Evolutionary conservation across 2,113 vertebrate species (phyloP), one percentile per base, ranked within the genome.

Genomic region (Zosterops pallidus): DNA sequence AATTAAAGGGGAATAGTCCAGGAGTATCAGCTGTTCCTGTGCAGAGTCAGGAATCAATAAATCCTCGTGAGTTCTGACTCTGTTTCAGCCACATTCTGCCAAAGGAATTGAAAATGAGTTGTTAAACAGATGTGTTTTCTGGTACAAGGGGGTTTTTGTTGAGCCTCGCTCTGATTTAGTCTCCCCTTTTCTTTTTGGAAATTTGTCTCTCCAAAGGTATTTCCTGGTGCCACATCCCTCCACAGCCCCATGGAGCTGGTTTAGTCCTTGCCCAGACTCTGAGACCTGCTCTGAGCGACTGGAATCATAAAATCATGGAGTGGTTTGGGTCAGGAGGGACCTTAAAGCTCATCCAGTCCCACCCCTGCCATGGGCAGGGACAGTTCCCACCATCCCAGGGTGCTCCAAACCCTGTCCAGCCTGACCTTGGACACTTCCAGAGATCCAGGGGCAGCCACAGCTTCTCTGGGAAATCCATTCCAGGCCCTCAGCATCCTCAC

Each of bases 341-440:
- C 41, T 63, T 31, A 63, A 46, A 72, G 13, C 81, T 21, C 57
- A 37, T 46, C 81, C 56, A 16, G 10, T 25, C 0, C 24, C 65
- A 22, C 7, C 18, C 35, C 35, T 59, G 24, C 44, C 33, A 4
- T 25, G 67, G 37, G 29, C 56, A 83, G 31, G 20, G 67, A 44
- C 67, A 7, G 3, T 4, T 72, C 1, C 49, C 39, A 22, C 33
- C 31, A 0, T 11, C 57, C 47, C 57, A 53, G 39, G 47, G 0
- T 52, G 67, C 67, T 70, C 67, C 55, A 29, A 70, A 4, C 53
- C 19, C 23, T 0, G 0, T 39, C 42, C 78, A 69, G 1, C 24
- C 80, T 16, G 39, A 20, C 47, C 33, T 71, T 31, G 81, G 47
- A 0, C 55, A 29, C 9, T 70, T 1, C 47, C 67, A 83, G 39